Evolutionary conservation across 2,797 vertebrate genomes (phyloP).

Genomic region (Cyprinodon diabolis): DNA sequence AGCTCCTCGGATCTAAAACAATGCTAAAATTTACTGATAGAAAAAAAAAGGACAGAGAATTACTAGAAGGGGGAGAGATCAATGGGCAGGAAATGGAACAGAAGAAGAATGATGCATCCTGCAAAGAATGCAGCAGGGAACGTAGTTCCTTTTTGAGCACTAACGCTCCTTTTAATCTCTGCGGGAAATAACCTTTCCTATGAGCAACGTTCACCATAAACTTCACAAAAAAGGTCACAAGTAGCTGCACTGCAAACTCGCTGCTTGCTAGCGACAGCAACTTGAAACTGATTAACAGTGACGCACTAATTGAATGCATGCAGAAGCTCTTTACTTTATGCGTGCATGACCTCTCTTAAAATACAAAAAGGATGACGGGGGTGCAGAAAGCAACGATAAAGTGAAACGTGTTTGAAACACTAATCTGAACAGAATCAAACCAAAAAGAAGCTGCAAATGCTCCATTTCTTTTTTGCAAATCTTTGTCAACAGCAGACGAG

Average conservation of each 20-base stretch:
- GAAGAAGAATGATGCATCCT: neutral
- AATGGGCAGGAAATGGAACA: conserved; percentile 3
- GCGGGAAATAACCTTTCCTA: conserved; percentile 9
- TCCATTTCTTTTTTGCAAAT: neutral
- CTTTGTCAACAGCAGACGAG: conserved; percentile 46
- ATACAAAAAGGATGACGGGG: conserved; percentile 28
- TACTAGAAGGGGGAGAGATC: neutral
- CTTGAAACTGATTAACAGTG: conserved; percentile 58
- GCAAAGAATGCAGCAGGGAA: conserved; percentile 1
- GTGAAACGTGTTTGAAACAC: neutral
- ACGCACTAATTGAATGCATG: conserved; percentile 64
- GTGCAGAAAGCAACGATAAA: neutral
- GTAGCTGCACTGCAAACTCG: conserved; percentile 25
- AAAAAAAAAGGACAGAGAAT: neutral
- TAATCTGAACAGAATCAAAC: neutral
- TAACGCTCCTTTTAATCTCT: neutral
- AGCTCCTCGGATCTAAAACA: neutral
- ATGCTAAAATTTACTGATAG: neutral
- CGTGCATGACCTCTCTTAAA: conserved; percentile 38
- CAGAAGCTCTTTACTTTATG: conserved; percentile 47
- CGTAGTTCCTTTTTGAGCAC: conserved; percentile 11
- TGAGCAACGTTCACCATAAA: conserved; percentile 1
- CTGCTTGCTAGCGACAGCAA: conserved; percentile 24
- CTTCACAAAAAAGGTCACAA: conserved; percentile 42
- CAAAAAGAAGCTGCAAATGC: neutral